Conservation (phyloP, 2,888 invertebrate genomes). For the Caenorhabditis afra region DNA sequence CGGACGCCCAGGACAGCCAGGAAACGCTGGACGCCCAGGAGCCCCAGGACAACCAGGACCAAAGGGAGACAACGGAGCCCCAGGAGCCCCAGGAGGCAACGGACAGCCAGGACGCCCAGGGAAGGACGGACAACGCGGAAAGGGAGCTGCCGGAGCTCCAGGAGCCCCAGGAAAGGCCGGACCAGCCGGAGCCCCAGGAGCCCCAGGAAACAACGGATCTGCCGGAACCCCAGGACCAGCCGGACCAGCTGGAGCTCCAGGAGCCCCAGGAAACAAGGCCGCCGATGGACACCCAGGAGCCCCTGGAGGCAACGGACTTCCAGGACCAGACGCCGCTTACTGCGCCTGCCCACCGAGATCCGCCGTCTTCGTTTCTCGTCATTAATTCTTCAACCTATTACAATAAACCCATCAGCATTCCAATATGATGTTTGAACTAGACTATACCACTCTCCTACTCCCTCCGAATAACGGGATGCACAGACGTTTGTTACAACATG, state of each 20-base stretch:
- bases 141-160: slow-evolving; percentile 66
- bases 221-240: slow-evolving; percentile 66
- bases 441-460: too few relatives aligned
- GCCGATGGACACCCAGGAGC: slow-evolving; percentile 66
- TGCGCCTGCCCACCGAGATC: slow-evolving; percentile 71
- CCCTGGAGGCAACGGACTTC: slow-evolving; percentile 68
- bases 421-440: slow-evolving; percentile 4
- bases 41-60: slow-evolving; percentile 70
- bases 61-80: slow-evolving; percentile 71
- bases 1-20: slow-evolving; percentile 73
- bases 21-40: slow-evolving; percentile 70
- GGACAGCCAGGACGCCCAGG: slow-evolving; percentile 73
- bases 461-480: too few relatives aligned
- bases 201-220: slow-evolving; percentile 60
- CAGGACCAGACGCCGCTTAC: slow-evolving; percentile 71
- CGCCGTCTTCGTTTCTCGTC: slow-evolving; percentile 60
- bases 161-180: slow-evolving; percentile 69
- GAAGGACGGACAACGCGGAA: slow-evolving; percentile 68
- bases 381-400: slow-evolving; percentile 17
- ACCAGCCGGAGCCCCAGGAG: slow-evolving; percentile 65
- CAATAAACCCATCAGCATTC: slow-evolving; percentile 47
- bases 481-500: slow-evolving; percentile 6
- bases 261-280: slow-evolving; percentile 64
- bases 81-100: slow-evolving; percentile 69
- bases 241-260: slow-evolving; percentile 66